Evolutionary conservation across 2,113 vertebrate species (phyloP), one percentile per base, ranked within the genome.

Genomic region (Corythornis cristatus): DNA sequence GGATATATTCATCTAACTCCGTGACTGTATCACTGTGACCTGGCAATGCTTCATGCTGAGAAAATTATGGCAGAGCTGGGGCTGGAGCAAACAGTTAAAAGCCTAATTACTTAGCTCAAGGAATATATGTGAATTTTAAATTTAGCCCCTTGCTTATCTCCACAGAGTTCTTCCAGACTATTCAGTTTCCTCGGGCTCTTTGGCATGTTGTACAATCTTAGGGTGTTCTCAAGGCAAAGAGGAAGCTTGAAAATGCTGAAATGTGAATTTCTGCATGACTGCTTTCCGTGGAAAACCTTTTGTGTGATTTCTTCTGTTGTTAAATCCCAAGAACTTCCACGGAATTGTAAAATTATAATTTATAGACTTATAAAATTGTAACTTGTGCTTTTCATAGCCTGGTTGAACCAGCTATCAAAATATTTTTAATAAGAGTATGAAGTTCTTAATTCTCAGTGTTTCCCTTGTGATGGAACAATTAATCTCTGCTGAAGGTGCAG

Each of bases 231-330:
- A 61, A 68, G 82, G 50, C 62, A 86, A 90, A 83, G 12, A 84
- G 82, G 64, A 91, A 94, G 31, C 37, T 50, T 61, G 54, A 89
- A 79, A 85, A 35, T 66, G 93, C 78, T 93, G 89, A 92, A 72
- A 85, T 11, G 0, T 70, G 40, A 93, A 89, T 91, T 89, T 42
- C 58, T 93, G 7, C 58, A 9, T 33, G 40, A 65, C 28, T 43
- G 6, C 37, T 77, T 90, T 84, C n/a, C 1, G 0, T 53, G 19
- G 43, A 54, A 83, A 12, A 12, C 31, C 8, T 57, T 53, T 35
- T 61, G 17, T 70, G 43, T 40, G 31, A 87, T 85, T 93, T 87
- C 56, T 90, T 76, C 62, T 56, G 0, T 37, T 60, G 29, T 84
- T 71, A 85, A 33, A 56, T 81, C 19, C 65, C 46, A 35, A 1